Evolutionary conservation across 2,888 invertebrate species (phyloP), one percentile per base, ranked within the genome.

Genomic region (Melipona bicolor): DNA sequence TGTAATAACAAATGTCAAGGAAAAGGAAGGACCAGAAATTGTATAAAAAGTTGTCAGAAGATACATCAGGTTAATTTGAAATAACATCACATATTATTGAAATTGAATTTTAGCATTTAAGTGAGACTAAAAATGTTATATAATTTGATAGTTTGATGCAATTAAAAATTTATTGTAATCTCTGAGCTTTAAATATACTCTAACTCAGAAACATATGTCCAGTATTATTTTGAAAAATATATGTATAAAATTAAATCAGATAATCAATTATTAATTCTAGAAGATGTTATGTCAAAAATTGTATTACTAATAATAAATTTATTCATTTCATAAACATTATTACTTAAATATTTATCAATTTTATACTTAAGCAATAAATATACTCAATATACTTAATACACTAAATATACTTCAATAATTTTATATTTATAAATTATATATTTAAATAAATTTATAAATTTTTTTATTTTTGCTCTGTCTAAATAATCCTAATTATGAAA

Each of bases 21-120:
- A 77, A 67, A 32, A 77, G 32, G 69, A 76, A 77, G 24, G 56
- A 50, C 0, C 59, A 75, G 19, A 80, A 68, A 73, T 68, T 56
- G 9, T 83, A 83, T 43, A 69, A 64, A 15, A 17, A 72, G 32
- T 64, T 83, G n/a, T 68, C 62, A 50, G 82, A 76, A 21, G 71
- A 76, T 50, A 1, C 15, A 50, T 19, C 62, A 83, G 82, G 82
- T 83, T 80, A 80, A 80, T 9, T 49, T 3, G 79, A 79, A 56
- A 69, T 49, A 71, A 49, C 11, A 36, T 69, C 17, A 68, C 17
- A 32, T 19, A 36, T 50, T 70, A 2, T 69, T 59, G 17, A 17
- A 81, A 13, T 72, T 68, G 21, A 67, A 24, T 17, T 59, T 43
- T 67, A 49, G 9, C 2, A 65, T 56, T 65, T 36, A 15, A 17